These are phyloP conservation scores for Sminthurides aquaticus DNA, from an alignment of 2,888 invertebrate genomes.

Conservation along the genomic window DNA sequence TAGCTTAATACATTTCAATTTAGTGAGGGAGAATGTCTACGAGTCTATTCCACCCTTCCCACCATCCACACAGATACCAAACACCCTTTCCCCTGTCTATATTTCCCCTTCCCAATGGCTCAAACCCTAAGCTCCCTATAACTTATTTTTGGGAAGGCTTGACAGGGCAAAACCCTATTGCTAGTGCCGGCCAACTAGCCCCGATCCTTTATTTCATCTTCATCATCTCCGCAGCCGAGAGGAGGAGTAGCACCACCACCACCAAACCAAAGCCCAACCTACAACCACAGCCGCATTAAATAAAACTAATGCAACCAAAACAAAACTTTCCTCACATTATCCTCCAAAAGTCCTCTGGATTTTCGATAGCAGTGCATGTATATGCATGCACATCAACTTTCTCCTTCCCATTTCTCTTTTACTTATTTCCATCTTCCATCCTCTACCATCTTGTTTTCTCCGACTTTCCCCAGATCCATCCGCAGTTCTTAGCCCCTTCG, in stretches of 20 bases:
- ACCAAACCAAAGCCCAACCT: background rate
- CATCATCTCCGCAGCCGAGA: background rate
- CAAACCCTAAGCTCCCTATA: constrained; percentile 6
- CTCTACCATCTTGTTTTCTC: too few species aligned
- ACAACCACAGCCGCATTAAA: background rate
- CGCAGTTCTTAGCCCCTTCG: too few species aligned
- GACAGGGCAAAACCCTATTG: background rate
- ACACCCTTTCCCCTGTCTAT: constrained; percentile 5
- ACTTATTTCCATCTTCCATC: too few species aligned
- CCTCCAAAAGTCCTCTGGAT: too few species aligned
- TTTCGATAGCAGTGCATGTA: too few species aligned
- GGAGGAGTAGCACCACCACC: too few species aligned
- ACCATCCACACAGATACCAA: background rate
- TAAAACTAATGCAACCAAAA: background rate
- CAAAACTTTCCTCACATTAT: background rate
- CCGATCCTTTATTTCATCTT: constrained; percentile 6
- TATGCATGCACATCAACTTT: too few species aligned
- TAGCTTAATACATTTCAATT: constrained; percentile 44
- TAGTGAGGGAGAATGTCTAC: constrained; percentile 26
- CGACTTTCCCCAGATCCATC: too few species aligned
- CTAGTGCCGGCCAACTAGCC: background rate
- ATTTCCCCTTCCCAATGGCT: constrained; percentile 3
- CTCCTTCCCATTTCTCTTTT: too few species aligned
- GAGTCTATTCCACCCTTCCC: background rate
- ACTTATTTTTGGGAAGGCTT: background rate